Evolutionary conservation across 2,888 invertebrate species (phyloP).

Genomic region (Parnassius glacialis): DNA sequence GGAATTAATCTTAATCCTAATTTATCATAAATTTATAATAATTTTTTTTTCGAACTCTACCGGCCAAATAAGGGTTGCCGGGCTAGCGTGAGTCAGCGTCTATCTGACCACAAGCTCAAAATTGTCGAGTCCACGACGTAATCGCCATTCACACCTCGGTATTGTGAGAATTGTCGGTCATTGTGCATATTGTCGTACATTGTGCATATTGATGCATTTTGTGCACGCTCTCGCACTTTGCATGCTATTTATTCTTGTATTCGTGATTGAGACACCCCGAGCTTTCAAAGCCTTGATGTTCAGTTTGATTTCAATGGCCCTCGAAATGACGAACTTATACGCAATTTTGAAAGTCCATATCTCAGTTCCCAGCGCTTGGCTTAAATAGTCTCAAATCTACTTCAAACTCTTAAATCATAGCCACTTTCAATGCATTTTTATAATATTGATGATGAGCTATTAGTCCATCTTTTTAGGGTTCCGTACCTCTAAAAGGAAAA

Average conservation of each 20-base stretch:
- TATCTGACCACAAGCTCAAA: slow-evolving; percentile 28
- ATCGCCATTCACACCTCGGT: slow-evolving; percentile 36
- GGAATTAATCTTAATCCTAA: no score
- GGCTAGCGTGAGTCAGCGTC: slow-evolving; percentile 36
- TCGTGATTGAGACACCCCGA: background rate
- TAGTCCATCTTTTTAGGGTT: no score
- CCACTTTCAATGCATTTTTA: no score
- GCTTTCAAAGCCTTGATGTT: background rate
- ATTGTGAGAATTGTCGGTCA: slow-evolving; percentile 36
- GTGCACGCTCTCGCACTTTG: slow-evolving; percentile 17
- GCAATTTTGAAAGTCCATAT: background rate
- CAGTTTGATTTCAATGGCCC: background rate
- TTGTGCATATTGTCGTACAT: slow-evolving; percentile 22
- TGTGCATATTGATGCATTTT: slow-evolving; percentile 37
- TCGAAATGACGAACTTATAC: background rate
- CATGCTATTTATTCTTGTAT: slow-evolving; percentile 2
- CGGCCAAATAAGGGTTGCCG: slow-evolving; percentile 39
- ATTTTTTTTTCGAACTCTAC: slow-evolving; percentile 36
- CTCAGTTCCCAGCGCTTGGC: no score
- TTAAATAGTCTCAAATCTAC: no score
- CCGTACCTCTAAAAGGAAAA: no score
- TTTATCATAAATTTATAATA: no score
- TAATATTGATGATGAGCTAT: no score
- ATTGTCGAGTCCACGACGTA: slow-evolving; percentile 10
- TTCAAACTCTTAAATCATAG: no score